Evolutionary conservation across 1,140 invertebrate genomes (phyloP), one percentile per base, ranked within the genome.

Genomic region (Meteorus sp.): DNA sequence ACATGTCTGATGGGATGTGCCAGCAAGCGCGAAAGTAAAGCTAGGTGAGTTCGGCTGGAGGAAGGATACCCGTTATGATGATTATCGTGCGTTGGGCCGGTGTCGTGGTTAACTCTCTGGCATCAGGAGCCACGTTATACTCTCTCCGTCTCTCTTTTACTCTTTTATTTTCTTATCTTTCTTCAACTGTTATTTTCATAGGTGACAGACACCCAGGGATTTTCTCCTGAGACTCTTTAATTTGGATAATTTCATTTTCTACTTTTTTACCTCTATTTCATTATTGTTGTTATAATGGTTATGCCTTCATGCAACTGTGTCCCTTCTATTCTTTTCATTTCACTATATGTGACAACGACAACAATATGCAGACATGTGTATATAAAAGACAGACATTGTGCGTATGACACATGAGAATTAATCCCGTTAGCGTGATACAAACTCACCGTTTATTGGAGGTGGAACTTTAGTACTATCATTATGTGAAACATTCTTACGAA

Each of bases 31-130:
- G 58, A 63, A 65, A 59, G 47, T 65, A 65, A 62, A 58, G 56
- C 56, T 51, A 59, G 54, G 39, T 48, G 39, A 64, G 43, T 67
- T 59, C 35, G 31, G 15, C 55, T 45, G 56, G 63, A 57, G 65
- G 65, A 71, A 71, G 66, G 64, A 69, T 63, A 58, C 60, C 69
- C 69, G 69, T 71, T 71, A 71, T 67, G 67, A 71, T 71, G 69
- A 71, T 71, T 71, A 71, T 68, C 66, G 62, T 71, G 61, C 67
- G 63, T 66, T 60, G 61, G 60, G 66, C 56, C 61, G 56, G 60
- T 13, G 61, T 58, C 58, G 60, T 56, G 52, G 51, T 50, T 58
- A 45, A 44, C 29, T 60, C 52, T 54, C 47, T 52, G 47, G 54
- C 53, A 47, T 60, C 55, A 60, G 56, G 52, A 59, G 45, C 37